phyloP scores from a whole-genome alignment of 1,140 invertebrate genomes.

The Campoletis sonorensis region DNA sequence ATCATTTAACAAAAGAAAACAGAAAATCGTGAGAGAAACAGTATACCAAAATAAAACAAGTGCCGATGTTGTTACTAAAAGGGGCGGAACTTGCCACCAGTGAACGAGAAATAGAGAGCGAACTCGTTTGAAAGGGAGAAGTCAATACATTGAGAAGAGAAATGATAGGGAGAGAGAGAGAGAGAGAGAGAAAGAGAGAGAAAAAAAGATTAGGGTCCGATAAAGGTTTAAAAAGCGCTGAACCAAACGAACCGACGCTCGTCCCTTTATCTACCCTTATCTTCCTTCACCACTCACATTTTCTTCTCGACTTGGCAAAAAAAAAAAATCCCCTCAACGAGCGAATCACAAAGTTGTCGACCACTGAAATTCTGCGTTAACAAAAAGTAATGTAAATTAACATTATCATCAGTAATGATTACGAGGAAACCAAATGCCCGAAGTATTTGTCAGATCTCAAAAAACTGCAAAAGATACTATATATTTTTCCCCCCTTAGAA shows the following conservation, averaged over 20 bases:
- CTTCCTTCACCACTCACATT: background rate
- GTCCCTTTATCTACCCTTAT: background rate
- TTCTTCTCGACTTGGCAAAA: background rate
- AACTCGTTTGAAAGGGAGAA: background rate
- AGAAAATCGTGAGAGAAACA: background rate
- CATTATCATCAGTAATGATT: too few species aligned
- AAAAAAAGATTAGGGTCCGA: background rate
- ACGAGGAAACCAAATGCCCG: too few species aligned
- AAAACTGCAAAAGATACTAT: too few species aligned
- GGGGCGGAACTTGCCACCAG: background rate
- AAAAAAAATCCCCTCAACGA: background rate
- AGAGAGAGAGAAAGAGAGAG: background rate
- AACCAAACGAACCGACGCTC: slow-evolving; percentile 1
- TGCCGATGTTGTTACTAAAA: slow-evolving; percentile 2
- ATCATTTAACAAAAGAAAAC: slow-evolving; percentile 2
- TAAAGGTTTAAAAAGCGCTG: slow-evolving; percentile 14
- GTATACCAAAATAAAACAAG: slow-evolving; percentile 25
- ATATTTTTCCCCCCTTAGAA: too few species aligned
- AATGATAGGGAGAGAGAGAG: background rate
- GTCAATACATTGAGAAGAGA: background rate
- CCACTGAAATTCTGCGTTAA: too few species aligned
- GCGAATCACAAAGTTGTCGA: too few species aligned
- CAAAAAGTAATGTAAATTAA: too few species aligned
- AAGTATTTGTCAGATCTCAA: too few species aligned
- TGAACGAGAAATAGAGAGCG: background rate